phyloP scores from a whole-genome alignment of 53 echinoderm and acorn worm genomes.

The Paracentrotus lividus region DNA sequence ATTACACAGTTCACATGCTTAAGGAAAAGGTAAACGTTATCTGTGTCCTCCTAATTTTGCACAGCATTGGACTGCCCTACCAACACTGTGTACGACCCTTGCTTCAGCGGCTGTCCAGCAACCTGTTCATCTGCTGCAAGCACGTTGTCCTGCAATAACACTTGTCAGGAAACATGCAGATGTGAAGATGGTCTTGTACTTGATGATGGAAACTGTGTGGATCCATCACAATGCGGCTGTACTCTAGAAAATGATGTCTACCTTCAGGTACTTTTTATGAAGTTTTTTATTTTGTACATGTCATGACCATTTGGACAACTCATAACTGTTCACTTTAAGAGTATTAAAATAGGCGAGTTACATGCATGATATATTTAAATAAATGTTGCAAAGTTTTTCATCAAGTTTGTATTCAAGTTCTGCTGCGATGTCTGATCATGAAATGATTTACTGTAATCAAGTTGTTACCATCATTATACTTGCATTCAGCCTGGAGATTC shows the following conservation, averaged over 20 bases:
- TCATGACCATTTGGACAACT: background rate
- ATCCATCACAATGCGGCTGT: slow-evolving; percentile 76
- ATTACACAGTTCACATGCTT: too few species aligned
- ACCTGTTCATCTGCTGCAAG: slow-evolving; percentile 75
- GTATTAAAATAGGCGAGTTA: background rate
- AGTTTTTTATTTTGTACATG: background rate
- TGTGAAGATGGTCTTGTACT: slow-evolving; percentile 71
- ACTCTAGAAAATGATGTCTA: slow-evolving; percentile 54
- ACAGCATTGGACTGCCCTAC: slow-evolving; percentile 68
- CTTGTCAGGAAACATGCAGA: slow-evolving; percentile 78
- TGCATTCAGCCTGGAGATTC: background rate
- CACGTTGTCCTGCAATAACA: slow-evolving; percentile 53
- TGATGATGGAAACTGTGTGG: slow-evolving; percentile 67
- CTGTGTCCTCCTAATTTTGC: background rate
- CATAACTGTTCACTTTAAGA: background rate
- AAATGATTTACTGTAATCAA: too few species aligned
- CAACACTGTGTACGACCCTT: slow-evolving; percentile 74
- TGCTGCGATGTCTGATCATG: too few species aligned
- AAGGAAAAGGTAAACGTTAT: too few species aligned
- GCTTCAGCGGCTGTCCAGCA: slow-evolving; percentile 72
- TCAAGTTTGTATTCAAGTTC: too few species aligned
- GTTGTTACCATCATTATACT: background rate
- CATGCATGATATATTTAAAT: background rate
- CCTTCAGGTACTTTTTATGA: slow-evolving; percentile 68
- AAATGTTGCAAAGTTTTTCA: too few species aligned